These are phyloP conservation scores for Thrips palmi DNA, from an alignment of 1,140 invertebrate species.

Conservation along the genomic window DNA sequence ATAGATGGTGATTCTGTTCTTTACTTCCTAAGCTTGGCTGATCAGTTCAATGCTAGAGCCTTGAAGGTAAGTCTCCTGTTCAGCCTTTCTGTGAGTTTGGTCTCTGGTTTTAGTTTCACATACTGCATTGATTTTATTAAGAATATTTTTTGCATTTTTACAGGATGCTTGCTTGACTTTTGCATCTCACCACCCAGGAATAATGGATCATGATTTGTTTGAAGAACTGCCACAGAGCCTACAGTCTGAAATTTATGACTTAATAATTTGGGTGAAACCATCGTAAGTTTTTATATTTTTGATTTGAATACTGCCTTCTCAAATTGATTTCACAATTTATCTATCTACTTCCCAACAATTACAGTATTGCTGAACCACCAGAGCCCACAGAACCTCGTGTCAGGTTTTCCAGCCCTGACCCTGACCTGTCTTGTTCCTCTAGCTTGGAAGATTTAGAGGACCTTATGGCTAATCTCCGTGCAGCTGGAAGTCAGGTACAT, in stretches of 20 bases:
- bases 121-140: background rate
- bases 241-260: constrained; percentile 35
- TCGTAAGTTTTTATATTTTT: constrained; percentile 3
- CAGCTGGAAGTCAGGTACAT: too few relatives aligned
- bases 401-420: too few relatives aligned
- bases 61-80: constrained; percentile 30
- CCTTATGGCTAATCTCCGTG: too few relatives aligned
- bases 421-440: too few relatives aligned
- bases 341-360: too few relatives aligned
- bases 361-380: too few relatives aligned
- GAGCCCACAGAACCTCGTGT: too few relatives aligned
- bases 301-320: too few relatives aligned
- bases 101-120: constrained; percentile 1
- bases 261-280: constrained; percentile 24
- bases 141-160: constrained; percentile 10
- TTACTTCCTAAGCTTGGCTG: constrained; percentile 41
- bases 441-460: too few relatives aligned
- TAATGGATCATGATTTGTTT: constrained; percentile 40
- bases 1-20: constrained; percentile 43
- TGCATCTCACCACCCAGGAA: constrained; percentile 31
- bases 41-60: constrained; percentile 39
- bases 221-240: constrained; percentile 38
- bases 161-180: constrained; percentile 28
- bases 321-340: too few relatives aligned
- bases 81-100: background rate